Evolutionary conservation across 1,140 invertebrate species (phyloP).

Genomic region (Scylla paramamosain): DNA sequence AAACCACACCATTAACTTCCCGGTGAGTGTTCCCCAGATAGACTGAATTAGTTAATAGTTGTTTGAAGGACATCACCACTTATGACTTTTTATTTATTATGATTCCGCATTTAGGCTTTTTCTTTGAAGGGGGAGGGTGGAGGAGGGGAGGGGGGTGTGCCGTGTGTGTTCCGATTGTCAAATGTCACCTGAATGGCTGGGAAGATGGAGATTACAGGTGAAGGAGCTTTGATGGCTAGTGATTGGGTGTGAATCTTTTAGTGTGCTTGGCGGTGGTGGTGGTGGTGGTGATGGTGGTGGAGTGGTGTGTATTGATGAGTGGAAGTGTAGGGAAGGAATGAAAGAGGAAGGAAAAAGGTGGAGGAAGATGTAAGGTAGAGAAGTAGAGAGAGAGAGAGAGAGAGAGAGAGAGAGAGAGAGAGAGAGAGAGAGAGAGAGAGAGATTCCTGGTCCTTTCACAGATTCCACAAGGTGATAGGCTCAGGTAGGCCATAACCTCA

Average conservation of each 20-base stretch:
- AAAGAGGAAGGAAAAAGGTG: too few species aligned
- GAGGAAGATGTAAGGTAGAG: neutral
- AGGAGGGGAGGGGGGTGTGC: too few species aligned
- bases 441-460: too few species aligned
- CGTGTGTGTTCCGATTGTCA: neutral
- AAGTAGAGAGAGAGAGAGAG: slow-evolving; percentile 14
- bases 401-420: too few species aligned
- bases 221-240: neutral
- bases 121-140: too few species aligned
- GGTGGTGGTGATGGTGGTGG: too few species aligned
- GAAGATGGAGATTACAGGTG: neutral
- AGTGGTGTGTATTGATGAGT: too few species aligned
- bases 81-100: neutral
- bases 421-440: too few species aligned
- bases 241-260: neutral
- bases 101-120: neutral
- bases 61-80: neutral
- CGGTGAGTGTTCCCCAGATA: too few species aligned
- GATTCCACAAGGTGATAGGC: neutral
- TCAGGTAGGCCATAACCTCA: neutral
- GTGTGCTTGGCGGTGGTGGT: neutral
- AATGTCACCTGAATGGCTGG: neutral
- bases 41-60: neutral
- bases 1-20: too few species aligned
- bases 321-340: too few species aligned